Evolutionary conservation across 2,797 vertebrate genomes (phyloP), one percentile per base, ranked within the genome.

Genomic region (Xiphophorus birchmanni): DNA sequence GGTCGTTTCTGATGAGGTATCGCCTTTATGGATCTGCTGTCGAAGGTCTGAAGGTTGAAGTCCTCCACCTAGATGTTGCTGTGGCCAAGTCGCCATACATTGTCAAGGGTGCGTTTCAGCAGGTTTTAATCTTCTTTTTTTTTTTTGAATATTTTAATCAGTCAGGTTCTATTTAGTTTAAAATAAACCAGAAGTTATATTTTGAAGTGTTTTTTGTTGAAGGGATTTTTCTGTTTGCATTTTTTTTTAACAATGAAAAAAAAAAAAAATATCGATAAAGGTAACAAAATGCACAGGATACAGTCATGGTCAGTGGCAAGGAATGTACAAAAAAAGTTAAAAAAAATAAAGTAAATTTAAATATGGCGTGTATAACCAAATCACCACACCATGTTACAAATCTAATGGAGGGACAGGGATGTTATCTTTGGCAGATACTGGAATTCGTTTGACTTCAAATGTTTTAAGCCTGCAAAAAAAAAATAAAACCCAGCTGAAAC

Each of bases 1-100:
- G 97, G 3, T 97, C 98, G 21, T 98, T 98, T 93, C 94, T 99
- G 73, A 94, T 97, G 85, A 90, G 97, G 76, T 98, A 97, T 78
- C 96, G 97, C 10, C 95, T 99, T 87, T 97, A 99, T 48, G 95
- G 95, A 26, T 96, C 95, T 8, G 93, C 91, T 21, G 81, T 18
- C 1, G 84, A 82, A 73, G 97, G 97, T n/a, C 93, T 99, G 81
- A 95, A 94, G 87, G 92, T 98, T 40, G 95, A 98, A 11, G 87
- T 99, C 72, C 86, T 97, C 52, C 95, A 97, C 87, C 87, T 82
- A 47, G 94, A 96, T 74, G 92, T 91, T 72, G 94, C 96, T 5
- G 97, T 98, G 13, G 97, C 96, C 80, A 92, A 91, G 58, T 99
- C 98, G 23, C 97, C 97, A 0, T 99, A 97, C 88, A 91, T 94